phyloP scores from a whole-genome alignment of 2,113 vertebrate species.

The Gopherus flavomarginatus region DNA sequence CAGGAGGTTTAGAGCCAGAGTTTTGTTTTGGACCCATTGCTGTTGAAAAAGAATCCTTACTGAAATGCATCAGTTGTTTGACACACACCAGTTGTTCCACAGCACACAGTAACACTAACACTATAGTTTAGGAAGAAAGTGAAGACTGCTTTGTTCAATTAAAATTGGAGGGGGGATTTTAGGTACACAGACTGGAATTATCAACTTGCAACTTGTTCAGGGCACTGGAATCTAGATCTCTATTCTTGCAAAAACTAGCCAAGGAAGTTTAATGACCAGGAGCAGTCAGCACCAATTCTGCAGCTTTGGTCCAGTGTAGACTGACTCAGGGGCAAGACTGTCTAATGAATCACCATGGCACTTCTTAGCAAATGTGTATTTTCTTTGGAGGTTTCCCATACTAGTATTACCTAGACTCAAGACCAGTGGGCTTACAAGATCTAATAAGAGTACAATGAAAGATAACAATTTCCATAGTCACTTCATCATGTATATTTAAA shows the following conservation, averaged over 20 bases:
- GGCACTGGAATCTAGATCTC: background rate
- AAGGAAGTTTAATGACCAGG: background rate
- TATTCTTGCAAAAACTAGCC: background rate
- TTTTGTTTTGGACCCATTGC: background rate
- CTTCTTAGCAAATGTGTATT: background rate
- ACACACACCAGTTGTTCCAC: background rate
- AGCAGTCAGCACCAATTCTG: background rate
- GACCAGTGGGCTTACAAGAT: background rate
- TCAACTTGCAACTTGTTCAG: background rate
- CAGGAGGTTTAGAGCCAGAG: background rate
- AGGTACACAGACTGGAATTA: background rate
- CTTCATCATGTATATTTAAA: background rate
- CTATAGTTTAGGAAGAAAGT: background rate
- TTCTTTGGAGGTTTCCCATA: background rate
- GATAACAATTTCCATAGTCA: background rate
- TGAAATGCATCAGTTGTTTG: background rate
- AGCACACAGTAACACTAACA: background rate
- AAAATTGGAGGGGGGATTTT: background rate
- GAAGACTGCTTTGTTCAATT: background rate
- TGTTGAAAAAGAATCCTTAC: background rate
- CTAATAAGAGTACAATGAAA: background rate
- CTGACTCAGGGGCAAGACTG: background rate
- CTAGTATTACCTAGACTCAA: background rate
- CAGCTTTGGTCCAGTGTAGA: background rate
- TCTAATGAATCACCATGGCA: background rate